Base-by-base conservation (phyloP, 2,113 vertebrate species). In the Lutjanus erythropterus region DNA sequence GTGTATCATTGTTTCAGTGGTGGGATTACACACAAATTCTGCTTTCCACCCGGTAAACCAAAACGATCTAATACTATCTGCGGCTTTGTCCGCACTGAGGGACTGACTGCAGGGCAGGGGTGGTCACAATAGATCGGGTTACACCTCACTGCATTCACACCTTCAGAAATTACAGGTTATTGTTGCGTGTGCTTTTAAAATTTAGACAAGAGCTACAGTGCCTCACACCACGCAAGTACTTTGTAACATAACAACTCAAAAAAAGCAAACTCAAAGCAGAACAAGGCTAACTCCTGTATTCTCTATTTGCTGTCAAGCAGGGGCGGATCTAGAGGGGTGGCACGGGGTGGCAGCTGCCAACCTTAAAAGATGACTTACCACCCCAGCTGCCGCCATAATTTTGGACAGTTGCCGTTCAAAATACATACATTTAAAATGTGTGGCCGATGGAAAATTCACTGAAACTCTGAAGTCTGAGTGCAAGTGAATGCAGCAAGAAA, bases 101-200 rank as follows among this genome's bases (percentile, higher is more conserved):
- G 52, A 19, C 23, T 53, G 81, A 25, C 88, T 69, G 31, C 60
- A 75, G 88, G 91, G 86, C 62, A 53, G 37, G 81, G 75, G 46
- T 4, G 75, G 76, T 58, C 35, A 3, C 50, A 0, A 5, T 15
- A 41, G 83, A 21, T 64, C 21, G 31, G 55, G 41, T 91, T 92
- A 56, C 85, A 64, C 25, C 6, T 42, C 23, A 14, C 2, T 1
- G 25, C 5, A 11, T 56, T 75, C 80, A 65, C 23, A 18, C 73
- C 59, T 69, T 44, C 29, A 39, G 29, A 71, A 49, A 23, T 47
- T 12, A 53, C 46, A n/a, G 69, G 14, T 47, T 71, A 49, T 65
- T 64, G 58, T 61, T 76, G n/a, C 62, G 5, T 29, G 71, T 49
- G 33, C 2, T 65, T 27, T 6, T 52, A 60, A 39, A 29, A 64